These are phyloP conservation scores for Girardinichthys multiradiatus DNA, from an alignment of 2,113 vertebrate species.

Conservation along the genomic window DNA sequence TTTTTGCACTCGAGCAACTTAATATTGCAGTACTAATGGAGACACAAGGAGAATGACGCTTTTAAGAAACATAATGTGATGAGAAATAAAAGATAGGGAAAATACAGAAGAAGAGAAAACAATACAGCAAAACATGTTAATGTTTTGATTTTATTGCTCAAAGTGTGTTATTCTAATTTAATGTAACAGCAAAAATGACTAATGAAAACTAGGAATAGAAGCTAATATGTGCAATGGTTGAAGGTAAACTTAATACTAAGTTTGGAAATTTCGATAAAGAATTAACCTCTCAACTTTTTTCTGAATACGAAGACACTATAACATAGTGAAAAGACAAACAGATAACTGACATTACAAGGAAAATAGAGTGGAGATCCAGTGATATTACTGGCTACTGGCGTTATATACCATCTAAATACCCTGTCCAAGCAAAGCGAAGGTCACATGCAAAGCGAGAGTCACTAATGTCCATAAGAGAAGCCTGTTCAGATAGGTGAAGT, in stretches of 20 bases:
- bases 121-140: constrained; percentile 18
- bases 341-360: too few species aligned
- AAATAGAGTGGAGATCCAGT: neutral
- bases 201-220: neutral
- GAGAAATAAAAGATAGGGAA: constrained; percentile 29
- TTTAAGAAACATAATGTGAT: constrained; percentile 46
- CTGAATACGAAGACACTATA: too few species aligned
- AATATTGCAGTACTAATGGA: constrained; percentile 59
- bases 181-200: neutral
- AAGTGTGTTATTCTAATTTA: constrained; percentile 15
- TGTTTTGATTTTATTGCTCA: constrained; percentile 19
- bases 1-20: constrained; percentile 50
- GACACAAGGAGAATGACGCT: constrained; percentile 34
- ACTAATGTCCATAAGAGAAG: constrained; percentile 13
- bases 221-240: neutral
- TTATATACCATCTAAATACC: too few species aligned
- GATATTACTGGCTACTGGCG: too few species aligned
- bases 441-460: constrained; percentile 14
- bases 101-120: constrained; percentile 21
- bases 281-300: too few species aligned
- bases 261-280: too few species aligned
- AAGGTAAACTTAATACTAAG: neutral
- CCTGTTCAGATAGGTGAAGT: constrained; percentile 26
- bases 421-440: neutral
- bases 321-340: neutral